A percentile compares a stretch with the other conserved stretches of the same genome.
Conservation (phyloP, 2,888 invertebrate species). For the Latrodectus hesperus region DNA sequence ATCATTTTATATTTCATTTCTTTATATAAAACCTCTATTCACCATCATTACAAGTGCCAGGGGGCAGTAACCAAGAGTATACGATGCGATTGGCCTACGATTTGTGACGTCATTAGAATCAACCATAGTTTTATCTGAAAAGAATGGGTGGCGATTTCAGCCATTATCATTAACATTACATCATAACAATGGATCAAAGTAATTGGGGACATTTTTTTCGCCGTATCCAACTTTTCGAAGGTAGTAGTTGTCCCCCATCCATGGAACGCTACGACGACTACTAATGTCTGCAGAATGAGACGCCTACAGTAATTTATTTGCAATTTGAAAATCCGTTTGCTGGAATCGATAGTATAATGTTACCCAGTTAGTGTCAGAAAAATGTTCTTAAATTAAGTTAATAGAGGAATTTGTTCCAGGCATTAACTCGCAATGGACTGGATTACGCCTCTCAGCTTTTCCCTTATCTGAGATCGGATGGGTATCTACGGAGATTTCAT, state of each 20-base stretch:
- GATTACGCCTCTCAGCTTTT: not conserved
- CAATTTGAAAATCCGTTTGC: conserved; percentile 35
- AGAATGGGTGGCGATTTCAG: conserved; percentile 3
- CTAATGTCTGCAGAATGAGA: conserved; percentile 38
- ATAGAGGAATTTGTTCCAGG: conserved; percentile 42
- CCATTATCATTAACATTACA: conserved; percentile 38
- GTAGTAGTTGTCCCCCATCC: not conserved
- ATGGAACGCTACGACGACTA: conserved; percentile 17
- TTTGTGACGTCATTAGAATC: conserved; percentile 26
- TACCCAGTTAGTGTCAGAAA: conserved; percentile 26
- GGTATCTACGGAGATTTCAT: too few species aligned
- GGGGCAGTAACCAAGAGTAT: too few species aligned
- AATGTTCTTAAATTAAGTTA: conserved; percentile 45
- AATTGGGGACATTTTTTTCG: conserved; percentile 15
- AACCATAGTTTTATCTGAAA: conserved; percentile 18
- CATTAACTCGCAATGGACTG: conserved; percentile 46
- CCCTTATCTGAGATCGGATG: too few species aligned
- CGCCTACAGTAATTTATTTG: conserved; percentile 33
- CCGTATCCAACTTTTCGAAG: not conserved
- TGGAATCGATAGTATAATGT: conserved; percentile 33
- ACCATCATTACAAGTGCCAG: too few species aligned
- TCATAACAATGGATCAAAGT: conserved; percentile 25
- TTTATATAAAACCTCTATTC: too few species aligned
- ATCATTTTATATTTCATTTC: too few species aligned
- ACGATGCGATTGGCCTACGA: not conserved